These are phyloP conservation scores for Pseudois nayaur DNA, from an alignment of 2,113 vertebrate species.

Conservation along the genomic window DNA sequence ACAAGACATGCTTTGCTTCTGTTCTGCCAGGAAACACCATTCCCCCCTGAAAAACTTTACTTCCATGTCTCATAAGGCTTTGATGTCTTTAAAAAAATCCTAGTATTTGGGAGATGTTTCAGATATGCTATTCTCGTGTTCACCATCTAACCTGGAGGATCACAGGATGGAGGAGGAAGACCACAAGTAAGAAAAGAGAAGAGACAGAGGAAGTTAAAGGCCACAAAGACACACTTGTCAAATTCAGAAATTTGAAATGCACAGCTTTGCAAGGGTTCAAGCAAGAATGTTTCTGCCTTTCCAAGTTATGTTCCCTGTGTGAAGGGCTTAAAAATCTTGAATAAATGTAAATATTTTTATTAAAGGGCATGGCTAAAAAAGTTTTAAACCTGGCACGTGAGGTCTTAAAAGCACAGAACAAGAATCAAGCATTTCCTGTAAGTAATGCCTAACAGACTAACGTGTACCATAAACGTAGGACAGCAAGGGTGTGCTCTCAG, in stretches of 20 bases:
- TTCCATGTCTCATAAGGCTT: neutral
- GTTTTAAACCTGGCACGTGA: neutral
- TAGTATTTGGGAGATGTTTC: neutral
- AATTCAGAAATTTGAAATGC: neutral
- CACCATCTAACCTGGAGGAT: neutral
- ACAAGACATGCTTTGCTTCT: neutral
- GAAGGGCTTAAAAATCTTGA: neutral
- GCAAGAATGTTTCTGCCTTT: neutral
- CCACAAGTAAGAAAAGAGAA: neutral
- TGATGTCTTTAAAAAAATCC: neutral
- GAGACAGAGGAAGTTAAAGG: neutral
- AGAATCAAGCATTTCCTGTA: neutral
- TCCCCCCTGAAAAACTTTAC: accelerated
- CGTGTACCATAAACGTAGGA: neutral
- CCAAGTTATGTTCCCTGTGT: neutral
- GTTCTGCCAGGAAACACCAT: neutral
- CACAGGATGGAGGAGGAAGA: neutral
- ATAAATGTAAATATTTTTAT: neutral
- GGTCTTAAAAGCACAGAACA: neutral
- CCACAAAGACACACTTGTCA: neutral
- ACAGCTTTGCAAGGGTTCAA: neutral
- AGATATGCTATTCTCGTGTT: neutral
- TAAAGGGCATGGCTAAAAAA: neutral
- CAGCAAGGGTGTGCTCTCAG: neutral
- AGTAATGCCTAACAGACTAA: neutral